Evolutionary conservation across 2,113 vertebrate species (phyloP), one percentile per base, ranked within the genome.

Genomic region (Coregonus clupeaformis): DNA sequence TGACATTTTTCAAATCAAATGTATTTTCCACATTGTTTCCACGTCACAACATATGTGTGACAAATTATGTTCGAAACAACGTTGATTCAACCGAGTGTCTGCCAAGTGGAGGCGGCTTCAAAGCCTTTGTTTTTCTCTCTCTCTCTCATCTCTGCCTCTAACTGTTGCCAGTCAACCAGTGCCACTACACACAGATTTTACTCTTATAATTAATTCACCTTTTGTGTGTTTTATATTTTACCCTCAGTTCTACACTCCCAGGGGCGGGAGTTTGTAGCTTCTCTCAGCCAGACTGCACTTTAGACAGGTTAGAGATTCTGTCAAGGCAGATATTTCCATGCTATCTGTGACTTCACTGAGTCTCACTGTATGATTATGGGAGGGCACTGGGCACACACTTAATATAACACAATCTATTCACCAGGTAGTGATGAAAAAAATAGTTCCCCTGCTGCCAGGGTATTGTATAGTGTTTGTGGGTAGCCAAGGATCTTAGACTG

Each of bases 121-220:
- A 63, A 69, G 74, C 42, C 27, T n/a, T n/a, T 69, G 60, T 70
- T 70, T n/a, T 22, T 62, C 24, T n/a, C 22, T 24, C 60, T n/a
- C n/a, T 63, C 60, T 63, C 5, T 24, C 13, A 47, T 47, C 45
- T 63, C 60, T 63, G 24, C 27, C 27, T 27, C 57, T 59, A 63
- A 63, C 60, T 24, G 60, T 63, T 63, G n/a, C 24, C 60, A 24
- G 60, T 63, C 60, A 63, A 24, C 60, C n/a, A 63, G 11, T 1
- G 9, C 24, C 24, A n/a, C 60, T 63, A 3, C 20, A 24, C 11
- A 63, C 6, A 24, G 22, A 20, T 63, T 24, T 24, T 63, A 63
- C n/a, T n/a, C 24, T 63, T 2, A 13, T 63, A 24, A 24, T 62
- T 24, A 22, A 62, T 62, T 62, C 59, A 62, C 59, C 5, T n/a